Base-by-base conservation (phyloP, 2,888 invertebrate genomes). In the Mythimna ferrago region DNA sequence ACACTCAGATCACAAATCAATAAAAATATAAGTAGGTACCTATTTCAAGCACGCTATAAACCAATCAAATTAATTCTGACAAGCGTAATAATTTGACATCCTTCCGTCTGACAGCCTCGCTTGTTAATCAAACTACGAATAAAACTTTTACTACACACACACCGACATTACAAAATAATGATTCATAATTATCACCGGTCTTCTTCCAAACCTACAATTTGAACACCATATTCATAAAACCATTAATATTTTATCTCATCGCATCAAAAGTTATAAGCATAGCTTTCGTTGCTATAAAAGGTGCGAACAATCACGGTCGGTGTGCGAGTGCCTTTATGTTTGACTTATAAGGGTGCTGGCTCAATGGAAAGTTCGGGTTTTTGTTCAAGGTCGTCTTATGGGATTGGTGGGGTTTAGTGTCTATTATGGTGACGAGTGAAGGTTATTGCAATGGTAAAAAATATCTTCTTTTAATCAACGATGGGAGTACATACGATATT, bases 361-460 rank as follows among this genome's bases (percentile, higher is more conserved):
- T 56, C 73, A 80, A 84, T 82, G 81, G 83, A 84, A 84, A 84
- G 83, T 74, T 74, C 16, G 48, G 64, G 79, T 76, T 75, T 68
- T 71, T 81, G 61, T 73, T 32, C 80, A 84, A 82, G 82, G 83
- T 48, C 74, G 38, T 53, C 16, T 26, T 56, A 67, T 70, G 71
- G 70, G 57, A 35, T 48, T 10, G 41, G 26, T 57, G 53, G 51
- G 66, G 32, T 66, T 73, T 51, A 41, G 35, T 62, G 41, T 56
- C 35, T 1, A 21, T 54, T 67, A 66, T 76, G 65, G 72, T 1
- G 61, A 38, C 53, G 67, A 76, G 76, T 81, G 73, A 81, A 81
- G 66, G 70, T 67, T 67, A 60, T 10, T 6, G n/a, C 9, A 6
- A 35, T 2, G 7, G 38, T 0, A 44, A 66, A 58, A 26, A 53